phyloP scores from a whole-genome alignment of 1,140 invertebrate genomes.

The Popillia japonica region DNA sequence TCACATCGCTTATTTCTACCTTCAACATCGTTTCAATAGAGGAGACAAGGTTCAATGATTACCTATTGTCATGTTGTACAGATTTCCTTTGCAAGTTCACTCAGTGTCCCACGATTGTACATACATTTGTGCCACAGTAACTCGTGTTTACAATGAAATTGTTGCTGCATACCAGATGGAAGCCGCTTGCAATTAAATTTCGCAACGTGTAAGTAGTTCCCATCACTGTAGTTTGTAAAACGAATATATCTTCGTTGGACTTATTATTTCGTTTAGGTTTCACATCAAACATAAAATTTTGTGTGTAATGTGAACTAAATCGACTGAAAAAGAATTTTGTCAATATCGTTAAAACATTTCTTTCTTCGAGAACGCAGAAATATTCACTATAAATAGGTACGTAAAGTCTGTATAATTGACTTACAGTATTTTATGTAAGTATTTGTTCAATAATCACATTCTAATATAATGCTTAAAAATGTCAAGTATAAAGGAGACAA shows the following conservation, averaged over 20 bases:
- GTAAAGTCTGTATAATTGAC: too few species aligned
- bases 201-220: conserved; percentile 5
- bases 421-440: too few species aligned
- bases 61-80: conserved; percentile 24
- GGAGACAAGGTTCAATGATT: conserved; percentile 26
- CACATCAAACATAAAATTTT: neutral
- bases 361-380: too few species aligned
- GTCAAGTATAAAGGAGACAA: too few species aligned
- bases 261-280: neutral
- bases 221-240: neutral
- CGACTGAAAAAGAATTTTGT: too few species aligned
- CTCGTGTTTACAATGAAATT: conserved; percentile 23
- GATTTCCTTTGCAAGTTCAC: conserved; percentile 25
- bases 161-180: conserved; percentile 15
- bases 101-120: conserved; percentile 15
- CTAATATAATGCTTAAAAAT: too few species aligned
- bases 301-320: too few species aligned
- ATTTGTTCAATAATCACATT: too few species aligned
- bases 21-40: neutral
- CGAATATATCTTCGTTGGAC: neutral
- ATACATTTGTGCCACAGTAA: neutral
- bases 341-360: too few species aligned
- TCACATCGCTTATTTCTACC: neutral
- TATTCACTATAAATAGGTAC: too few species aligned
- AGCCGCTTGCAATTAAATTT: conserved; percentile 23